Conservation (phyloP, 2,888 invertebrate species). For the Epirrhoe tristata region DNA sequence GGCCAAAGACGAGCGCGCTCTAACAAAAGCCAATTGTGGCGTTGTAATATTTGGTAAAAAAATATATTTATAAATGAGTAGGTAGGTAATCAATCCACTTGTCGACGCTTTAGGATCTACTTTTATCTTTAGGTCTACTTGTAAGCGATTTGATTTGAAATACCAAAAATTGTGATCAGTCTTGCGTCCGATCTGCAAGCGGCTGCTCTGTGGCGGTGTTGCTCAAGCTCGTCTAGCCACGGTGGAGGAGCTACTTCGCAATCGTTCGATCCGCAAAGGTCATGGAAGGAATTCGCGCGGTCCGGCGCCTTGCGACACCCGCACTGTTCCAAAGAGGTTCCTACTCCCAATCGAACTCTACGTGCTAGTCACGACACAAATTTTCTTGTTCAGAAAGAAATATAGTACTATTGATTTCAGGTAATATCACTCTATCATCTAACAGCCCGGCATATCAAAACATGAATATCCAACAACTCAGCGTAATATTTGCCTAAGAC, state of each 20-base stretch:
- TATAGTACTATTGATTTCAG: constrained; percentile 17
- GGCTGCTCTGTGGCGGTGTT: constrained; percentile 73
- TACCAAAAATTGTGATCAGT: constrained; percentile 16
- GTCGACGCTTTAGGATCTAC: too few species aligned
- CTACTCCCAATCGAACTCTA: constrained; percentile 37
- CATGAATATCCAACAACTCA: neutral
- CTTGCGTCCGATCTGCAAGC: constrained; percentile 58
- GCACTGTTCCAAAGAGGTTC: constrained; percentile 68
- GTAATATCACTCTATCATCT: constrained; percentile 15
- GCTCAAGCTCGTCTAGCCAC: constrained; percentile 80
- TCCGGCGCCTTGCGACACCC: constrained; percentile 79
- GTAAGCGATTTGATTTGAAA: too few species aligned
- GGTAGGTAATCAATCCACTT: too few species aligned
- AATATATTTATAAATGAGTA: too few species aligned
- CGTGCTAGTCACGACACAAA: constrained; percentile 23
- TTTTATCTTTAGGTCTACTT: too few species aligned
- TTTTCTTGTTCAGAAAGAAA: constrained; percentile 13
- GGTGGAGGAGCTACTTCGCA: constrained; percentile 78
- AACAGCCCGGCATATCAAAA: neutral
- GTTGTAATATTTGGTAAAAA: too few species aligned
- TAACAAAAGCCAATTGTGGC: too few species aligned
- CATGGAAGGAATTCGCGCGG: constrained; percentile 84
- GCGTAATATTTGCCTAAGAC: neutral
- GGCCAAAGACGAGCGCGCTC: too few species aligned
- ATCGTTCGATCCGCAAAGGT: constrained; percentile 84